Evolutionary conservation across 1,140 invertebrate genomes (phyloP), one percentile per base, ranked within the genome.

Genomic region (Caerostris darwini): DNA sequence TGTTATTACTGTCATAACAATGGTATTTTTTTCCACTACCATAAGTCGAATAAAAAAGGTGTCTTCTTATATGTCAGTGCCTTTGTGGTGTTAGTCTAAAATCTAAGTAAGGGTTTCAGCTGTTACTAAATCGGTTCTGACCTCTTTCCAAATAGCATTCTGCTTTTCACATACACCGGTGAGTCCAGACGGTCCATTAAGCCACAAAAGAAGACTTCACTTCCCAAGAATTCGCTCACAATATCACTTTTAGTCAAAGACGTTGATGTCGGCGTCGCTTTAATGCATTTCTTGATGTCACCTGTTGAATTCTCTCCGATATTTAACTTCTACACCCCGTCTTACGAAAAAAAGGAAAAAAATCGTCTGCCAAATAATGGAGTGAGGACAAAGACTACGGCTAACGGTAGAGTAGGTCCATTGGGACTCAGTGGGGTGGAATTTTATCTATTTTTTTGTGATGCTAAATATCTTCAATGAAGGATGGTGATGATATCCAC

Each of bases 381-480:
- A 56, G 81, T 56, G 82, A 7, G 61, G 82, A 71, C 64, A 93
- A 93, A 71, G 58, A 34, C 56, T 57, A n/a, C 69, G 54, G 54
- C 53, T 56, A 34, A 85, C 61, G 92, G 53, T 77, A 86, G 82
- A 93, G 50, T 87, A 64, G 34, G 61, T 59, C 92, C 67, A 87
- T 87, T 83, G 59, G 57, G 12, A 87, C 14, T 50, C 92, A 87
- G 85, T 54, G 83, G 67, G 83, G 82, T 71, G 92, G 92, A 93
- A 93, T 93, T 57, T 61, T 91, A 82, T 93, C 90, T 93, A 50
- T 93, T 87, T 87, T 90, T 93, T 93, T 93, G 92, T 93, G 54
- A 93, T 93, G 92, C 92, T 93, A 87, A 93, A 87, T 81, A 92
- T 92, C 90, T 92, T 83, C 81, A 92, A 83, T 92, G 90, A 77